Conservation (phyloP, 2,888 invertebrate genomes). For the Tetragonula carbonaria region DNA sequence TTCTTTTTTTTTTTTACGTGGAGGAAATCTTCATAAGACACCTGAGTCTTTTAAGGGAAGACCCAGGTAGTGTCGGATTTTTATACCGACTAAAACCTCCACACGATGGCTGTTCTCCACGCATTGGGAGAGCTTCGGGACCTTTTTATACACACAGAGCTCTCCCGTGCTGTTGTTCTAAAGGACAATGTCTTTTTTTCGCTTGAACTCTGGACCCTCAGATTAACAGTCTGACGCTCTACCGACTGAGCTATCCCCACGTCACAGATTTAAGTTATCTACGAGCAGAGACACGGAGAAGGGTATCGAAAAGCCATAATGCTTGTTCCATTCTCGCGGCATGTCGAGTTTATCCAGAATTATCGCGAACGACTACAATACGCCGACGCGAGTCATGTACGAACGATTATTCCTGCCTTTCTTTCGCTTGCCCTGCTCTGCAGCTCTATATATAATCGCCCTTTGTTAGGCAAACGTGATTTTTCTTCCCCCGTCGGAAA, state of each 20-base stretch:
- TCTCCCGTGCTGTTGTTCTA: too few species aligned
- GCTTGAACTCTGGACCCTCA: too few species aligned
- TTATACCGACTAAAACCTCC: too few species aligned
- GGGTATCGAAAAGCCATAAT: constrained; percentile 57
- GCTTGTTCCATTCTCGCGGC: constrained; percentile 33
- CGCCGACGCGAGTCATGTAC: not conserved
- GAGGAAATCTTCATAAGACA: too few species aligned
- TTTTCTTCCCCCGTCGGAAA: not conserved
- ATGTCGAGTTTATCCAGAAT: constrained; percentile 46
- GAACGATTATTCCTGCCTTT: constrained; percentile 31
- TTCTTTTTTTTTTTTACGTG: too few species aligned
- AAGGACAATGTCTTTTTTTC: too few species aligned
- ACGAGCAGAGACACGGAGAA: constrained; percentile 14
- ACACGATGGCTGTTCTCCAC: too few species aligned
- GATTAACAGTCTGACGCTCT: too few species aligned
- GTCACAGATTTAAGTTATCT: constrained; percentile 47
- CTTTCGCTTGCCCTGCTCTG: not conserved
- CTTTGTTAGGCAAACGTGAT: not conserved
- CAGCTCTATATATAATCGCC: not conserved
- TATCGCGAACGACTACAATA: constrained; percentile 30
- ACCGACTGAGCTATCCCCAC: not conserved
- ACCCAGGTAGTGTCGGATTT: too few species aligned
- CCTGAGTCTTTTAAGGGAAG: too few species aligned
- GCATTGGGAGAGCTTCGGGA: too few species aligned
- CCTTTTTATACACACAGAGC: too few species aligned